Evolutionary conservation across 1,140 invertebrate genomes (phyloP).

Genomic region (Drosophila kikkawai): DNA sequence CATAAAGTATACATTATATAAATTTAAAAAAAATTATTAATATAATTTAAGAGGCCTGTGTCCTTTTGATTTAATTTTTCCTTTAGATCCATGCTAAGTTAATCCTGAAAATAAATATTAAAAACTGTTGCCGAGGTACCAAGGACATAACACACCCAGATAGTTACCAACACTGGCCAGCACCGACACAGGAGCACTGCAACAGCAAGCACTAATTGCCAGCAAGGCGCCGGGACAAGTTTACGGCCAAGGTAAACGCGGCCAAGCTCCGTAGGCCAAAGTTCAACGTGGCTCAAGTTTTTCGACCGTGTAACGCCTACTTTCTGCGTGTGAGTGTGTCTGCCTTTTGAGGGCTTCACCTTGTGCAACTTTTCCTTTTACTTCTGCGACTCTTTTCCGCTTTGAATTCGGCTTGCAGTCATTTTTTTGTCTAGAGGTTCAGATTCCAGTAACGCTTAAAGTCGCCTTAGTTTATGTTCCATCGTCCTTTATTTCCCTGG

Average conservation of each 20-base stretch:
- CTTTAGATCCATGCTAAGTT: not conserved
- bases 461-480: constrained; percentile 32
- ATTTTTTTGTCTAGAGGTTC: not conserved
- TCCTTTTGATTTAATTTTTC: not conserved
- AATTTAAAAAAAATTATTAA: not conserved
- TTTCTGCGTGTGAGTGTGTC: constrained; percentile 20
- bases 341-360: constrained; percentile 19
- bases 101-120: not conserved
- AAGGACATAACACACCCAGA: not conserved
- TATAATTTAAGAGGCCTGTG: not conserved
- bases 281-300: constrained; percentile 73
- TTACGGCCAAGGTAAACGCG: constrained; percentile 79
- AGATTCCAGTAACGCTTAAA: constrained; percentile 20
- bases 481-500: constrained; percentile 13
- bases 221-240: constrained; percentile 73
- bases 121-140: not conserved
- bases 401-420: constrained; percentile 22
- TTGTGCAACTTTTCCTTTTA: constrained; percentile 69
- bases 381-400: constrained; percentile 35
- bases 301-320: constrained; percentile 67
- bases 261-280: constrained; percentile 66
- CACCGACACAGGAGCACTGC: constrained; percentile 10
- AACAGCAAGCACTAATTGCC: constrained; percentile 75
- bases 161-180: not conserved
- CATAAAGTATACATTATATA: not conserved